Conservation (phyloP, 2,113 vertebrate genomes). For the Eudyptes chrysolophus region DNA sequence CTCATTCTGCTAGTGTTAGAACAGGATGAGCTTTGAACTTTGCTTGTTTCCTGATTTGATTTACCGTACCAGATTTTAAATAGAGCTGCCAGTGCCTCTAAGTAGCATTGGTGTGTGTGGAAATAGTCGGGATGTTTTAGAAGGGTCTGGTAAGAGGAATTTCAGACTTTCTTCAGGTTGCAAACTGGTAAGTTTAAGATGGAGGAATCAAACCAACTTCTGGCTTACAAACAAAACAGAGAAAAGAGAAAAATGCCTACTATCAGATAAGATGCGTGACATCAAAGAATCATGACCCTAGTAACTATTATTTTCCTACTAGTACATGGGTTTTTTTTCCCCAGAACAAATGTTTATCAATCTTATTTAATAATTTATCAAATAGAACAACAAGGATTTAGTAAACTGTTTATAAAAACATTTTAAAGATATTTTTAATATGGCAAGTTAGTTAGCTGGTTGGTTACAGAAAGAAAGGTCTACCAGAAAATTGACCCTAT, state of each 20-base stretch:
- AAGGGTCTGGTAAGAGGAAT: background rate
- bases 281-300: background rate
- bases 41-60: background rate
- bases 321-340: fast-evolving
- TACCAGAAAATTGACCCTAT: background rate
- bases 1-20: background rate
- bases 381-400: background rate
- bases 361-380: background rate
- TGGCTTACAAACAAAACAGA: background rate
- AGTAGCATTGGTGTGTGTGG: background rate
- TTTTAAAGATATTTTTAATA: background rate
- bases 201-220: background rate
- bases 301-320: background rate
- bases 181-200: background rate
- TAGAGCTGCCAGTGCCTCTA: background rate
- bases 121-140: background rate
- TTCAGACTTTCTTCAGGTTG: background rate
- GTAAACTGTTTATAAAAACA: background rate
- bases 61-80: background rate
- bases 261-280: background rate
- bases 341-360: background rate
- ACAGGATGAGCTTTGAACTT: background rate
- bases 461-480: background rate
- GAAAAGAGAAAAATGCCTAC: background rate
- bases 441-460: background rate